A percentile compares a stretch with the other conserved stretches of the same genome.
Evolutionary conservation across 1,140 invertebrate species (phyloP).

Genomic region (Caenorhabditis remanei): DNA sequence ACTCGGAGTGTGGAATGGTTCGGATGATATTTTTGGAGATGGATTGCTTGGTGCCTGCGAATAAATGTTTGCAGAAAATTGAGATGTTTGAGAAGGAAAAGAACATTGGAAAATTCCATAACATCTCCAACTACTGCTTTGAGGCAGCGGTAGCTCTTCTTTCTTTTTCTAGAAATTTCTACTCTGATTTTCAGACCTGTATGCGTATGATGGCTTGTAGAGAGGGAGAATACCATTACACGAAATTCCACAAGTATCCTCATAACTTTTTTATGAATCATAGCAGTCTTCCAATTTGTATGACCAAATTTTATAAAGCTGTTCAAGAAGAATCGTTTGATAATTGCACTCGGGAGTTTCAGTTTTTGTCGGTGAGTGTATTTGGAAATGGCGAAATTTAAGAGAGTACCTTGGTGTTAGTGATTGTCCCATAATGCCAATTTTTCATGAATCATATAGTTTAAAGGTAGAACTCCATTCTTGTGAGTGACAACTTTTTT

Average conservation of each 20-base stretch:
- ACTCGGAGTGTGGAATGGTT: slow-evolving; percentile 9
- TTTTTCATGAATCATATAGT: too few relatives aligned
- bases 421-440: too few relatives aligned
- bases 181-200: background rate
- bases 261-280: slow-evolving; percentile 22
- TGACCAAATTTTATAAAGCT: background rate
- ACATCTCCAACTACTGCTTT: background rate
- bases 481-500: too few relatives aligned
- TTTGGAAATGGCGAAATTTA: background rate
- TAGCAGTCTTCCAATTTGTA: background rate
- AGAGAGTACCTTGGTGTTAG: too few relatives aligned
- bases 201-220: slow-evolving; percentile 6
- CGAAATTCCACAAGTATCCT: background rate
- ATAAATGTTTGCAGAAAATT: background rate
- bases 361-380: slow-evolving; percentile 3
- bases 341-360: background rate
- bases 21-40: background rate
- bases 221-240: background rate
- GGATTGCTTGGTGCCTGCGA: slow-evolving; percentile 25
- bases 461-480: too few relatives aligned
- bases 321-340: background rate
- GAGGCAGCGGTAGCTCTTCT: background rate
- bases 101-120: background rate
- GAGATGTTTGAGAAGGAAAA: background rate
- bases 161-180: background rate